phyloP scores from a whole-genome alignment of 2,113 vertebrate genomes.

The Epinephelus lanceolatus region DNA sequence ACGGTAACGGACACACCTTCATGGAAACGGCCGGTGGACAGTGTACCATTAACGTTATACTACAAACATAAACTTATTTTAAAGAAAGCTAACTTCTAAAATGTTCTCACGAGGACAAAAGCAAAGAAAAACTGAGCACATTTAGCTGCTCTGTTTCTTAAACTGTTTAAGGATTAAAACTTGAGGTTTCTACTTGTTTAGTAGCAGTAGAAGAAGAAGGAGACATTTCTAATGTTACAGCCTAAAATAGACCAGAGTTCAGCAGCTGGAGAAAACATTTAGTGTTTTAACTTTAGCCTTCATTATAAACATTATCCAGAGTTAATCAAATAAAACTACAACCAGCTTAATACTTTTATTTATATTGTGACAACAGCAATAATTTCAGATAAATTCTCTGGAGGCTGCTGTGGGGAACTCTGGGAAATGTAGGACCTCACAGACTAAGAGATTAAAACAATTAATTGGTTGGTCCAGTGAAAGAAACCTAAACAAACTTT shows the following conservation, averaged over 20 bases:
- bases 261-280: background rate
- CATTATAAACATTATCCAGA: background rate
- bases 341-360: background rate
- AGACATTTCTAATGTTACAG: background rate
- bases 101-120: background rate
- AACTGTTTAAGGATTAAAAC: background rate
- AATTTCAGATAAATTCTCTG: background rate
- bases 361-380: background rate
- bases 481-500: no score
- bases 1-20: background rate
- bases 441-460: no score
- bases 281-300: background rate
- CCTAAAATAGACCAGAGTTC: background rate
- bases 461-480: no score
- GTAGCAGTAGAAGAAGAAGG: background rate
- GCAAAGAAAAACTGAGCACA: background rate
- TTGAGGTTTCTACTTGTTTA: background rate
- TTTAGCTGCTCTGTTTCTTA: background rate
- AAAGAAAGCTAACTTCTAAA: background rate
- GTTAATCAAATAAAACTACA: background rate
- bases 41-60: background rate
- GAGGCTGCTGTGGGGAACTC: background rate
- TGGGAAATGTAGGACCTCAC: constrained; percentile 21
- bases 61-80: no score
- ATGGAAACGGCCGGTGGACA: background rate